Percentiles rank a stretch among this genome's conserved stretches.
These are phyloP conservation scores for Agapostemon virescens DNA, from an alignment of 2,888 invertebrate species.

Conservation along the genomic window DNA sequence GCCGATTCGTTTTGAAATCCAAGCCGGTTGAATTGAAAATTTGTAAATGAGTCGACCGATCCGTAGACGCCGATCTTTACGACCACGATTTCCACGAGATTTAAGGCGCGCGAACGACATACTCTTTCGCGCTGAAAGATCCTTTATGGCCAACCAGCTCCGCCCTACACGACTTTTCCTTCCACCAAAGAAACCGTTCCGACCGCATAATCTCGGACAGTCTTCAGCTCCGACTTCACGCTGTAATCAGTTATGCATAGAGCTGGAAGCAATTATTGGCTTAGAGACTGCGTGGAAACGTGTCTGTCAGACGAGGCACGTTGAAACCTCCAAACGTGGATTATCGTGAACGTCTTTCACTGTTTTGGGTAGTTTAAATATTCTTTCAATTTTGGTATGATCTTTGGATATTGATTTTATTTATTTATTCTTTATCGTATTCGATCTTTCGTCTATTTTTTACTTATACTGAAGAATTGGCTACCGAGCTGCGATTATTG, in stretches of 20 bases:
- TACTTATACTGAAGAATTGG: too few relatives aligned
- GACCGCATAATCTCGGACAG: neutral
- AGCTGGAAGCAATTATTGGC: neutral
- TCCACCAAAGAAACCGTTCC: neutral
- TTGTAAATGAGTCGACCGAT: constrained; percentile 60
- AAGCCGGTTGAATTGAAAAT: constrained; percentile 60
- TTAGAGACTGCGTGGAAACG: neutral
- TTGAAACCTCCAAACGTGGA: neutral
- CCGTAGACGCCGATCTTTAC: constrained; percentile 26
- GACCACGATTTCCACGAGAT: constrained; percentile 48
- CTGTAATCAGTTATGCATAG: neutral
- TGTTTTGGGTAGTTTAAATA: neutral
- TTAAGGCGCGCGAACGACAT: constrained; percentile 46
- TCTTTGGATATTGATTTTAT: neutral
- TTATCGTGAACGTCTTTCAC: neutral
- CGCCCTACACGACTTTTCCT: constrained; percentile 47
- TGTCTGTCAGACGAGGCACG: neutral
- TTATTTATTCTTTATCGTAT: too few relatives aligned
- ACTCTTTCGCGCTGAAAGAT: constrained; percentile 39
- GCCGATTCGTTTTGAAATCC: constrained; percentile 40
- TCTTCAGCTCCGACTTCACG: neutral
- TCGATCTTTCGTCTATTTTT: too few relatives aligned
- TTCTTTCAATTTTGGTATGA: neutral
- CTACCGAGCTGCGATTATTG: too few relatives aligned
- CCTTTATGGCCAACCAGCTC: constrained; percentile 13